Evolutionary conservation across 1,140 invertebrate genomes (phyloP).

Genomic region (Brachionus manjavacas): DNA sequence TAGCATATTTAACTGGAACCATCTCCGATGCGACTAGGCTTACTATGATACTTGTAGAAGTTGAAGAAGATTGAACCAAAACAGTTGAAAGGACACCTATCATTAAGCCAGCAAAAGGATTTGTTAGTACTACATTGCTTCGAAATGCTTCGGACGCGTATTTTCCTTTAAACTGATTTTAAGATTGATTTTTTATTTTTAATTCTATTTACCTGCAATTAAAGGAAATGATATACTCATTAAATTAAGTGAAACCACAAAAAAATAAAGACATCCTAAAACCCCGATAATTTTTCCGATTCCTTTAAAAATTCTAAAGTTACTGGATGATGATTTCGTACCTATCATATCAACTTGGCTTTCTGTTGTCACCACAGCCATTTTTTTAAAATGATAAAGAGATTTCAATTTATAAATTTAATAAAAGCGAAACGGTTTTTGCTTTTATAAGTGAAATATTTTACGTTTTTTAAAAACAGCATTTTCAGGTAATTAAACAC

Average conservation of each 20-base stretch:
- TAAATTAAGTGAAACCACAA: conserved; percentile 26
- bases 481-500: not conserved
- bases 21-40: conserved; percentile 62
- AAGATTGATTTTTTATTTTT: not conserved
- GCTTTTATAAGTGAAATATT: not conserved
- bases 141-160: conserved; percentile 22
- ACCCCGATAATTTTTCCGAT: not conserved
- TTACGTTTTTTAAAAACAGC: not conserved
- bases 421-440: not conserved
- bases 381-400: not conserved
- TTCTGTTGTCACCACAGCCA: not conserved
- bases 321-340: not conserved
- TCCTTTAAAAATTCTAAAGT: not conserved
- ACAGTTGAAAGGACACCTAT: conserved; percentile 65
- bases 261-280: conserved; percentile 38
- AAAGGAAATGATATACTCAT: conserved; percentile 41
- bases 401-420: not conserved
- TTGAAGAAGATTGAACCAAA: conserved; percentile 64
- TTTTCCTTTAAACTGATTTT: not conserved
- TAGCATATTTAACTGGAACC: conserved; percentile 59
- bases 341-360: not conserved
- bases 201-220: conserved; percentile 17
- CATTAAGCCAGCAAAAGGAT: conserved; percentile 63
- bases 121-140: conserved; percentile 56
- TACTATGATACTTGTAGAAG: conserved; percentile 64